A percentile compares a stretch with the other conserved stretches of the same genome.
Evolutionary conservation across 1,140 invertebrate species (phyloP).

Genomic region (Zeugodacus cucurbitae): DNA sequence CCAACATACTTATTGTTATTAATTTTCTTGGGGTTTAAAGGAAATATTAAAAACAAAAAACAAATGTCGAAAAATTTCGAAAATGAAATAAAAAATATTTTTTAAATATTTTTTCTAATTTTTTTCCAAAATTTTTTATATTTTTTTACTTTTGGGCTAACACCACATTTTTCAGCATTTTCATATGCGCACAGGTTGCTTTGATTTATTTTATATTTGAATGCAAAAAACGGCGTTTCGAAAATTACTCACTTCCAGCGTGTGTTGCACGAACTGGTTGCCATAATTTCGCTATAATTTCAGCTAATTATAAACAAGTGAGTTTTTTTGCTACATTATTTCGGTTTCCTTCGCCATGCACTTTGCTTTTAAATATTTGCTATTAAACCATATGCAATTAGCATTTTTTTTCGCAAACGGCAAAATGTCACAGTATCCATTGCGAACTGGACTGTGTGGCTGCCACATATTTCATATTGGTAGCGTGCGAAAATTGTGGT

Average conservation of each 20-base stretch:
- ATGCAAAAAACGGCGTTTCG: not conserved
- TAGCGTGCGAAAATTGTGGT: not conserved
- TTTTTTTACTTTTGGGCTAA: not conserved
- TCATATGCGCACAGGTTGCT: not conserved
- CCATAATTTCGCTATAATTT: conserved; percentile 32
- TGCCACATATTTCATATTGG: conserved; percentile 27
- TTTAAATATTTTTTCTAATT: not conserved
- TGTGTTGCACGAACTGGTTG: conserved; percentile 33
- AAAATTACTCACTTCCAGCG: conserved; percentile 7
- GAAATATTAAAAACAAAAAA: not conserved
- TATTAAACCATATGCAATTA: conserved; percentile 19
- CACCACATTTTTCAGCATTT: not conserved
- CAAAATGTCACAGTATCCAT: not conserved
- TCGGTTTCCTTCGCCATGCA: not conserved
- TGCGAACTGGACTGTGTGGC: conserved; percentile 9
- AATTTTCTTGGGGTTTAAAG: not conserved
- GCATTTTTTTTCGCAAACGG: not conserved
- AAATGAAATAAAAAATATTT: no score
- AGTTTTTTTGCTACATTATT: not conserved
- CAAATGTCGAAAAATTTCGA: not conserved
- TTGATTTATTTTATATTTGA: not conserved
- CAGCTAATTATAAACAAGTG: conserved; percentile 6
- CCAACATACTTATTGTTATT: conserved; percentile 21
- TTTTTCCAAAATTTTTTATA: not conserved
- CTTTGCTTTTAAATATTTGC: conserved; percentile 3